Conservation (phyloP, 2,888 invertebrate species). For the Choreutis nemorana region DNA sequence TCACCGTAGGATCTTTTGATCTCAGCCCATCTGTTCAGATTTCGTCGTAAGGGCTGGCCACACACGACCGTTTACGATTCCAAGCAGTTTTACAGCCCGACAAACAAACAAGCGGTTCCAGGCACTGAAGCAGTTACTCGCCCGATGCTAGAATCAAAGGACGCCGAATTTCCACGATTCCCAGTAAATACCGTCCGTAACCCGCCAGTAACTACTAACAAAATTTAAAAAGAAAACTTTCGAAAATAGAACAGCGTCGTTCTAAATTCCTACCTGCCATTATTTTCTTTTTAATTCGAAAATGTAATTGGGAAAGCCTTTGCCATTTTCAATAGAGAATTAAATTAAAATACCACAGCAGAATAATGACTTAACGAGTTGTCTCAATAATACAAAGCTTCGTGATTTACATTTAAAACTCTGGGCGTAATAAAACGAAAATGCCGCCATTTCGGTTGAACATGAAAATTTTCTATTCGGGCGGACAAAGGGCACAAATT, state of each 20-base stretch:
- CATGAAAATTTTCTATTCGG: conserved; percentile 61
- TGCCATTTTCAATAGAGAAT: not conserved
- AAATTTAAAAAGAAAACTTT: no score
- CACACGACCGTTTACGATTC: conserved; percentile 62
- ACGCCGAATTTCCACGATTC: conserved; percentile 44
- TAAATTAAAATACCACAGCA: not conserved
- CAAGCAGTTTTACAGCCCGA: conserved; percentile 56
- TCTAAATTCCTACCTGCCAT: no score
- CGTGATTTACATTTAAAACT: conserved; percentile 55
- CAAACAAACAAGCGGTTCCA: conserved; percentile 62
- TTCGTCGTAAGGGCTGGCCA: conserved; percentile 66
- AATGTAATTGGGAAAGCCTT: no score
- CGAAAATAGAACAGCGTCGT: not conserved
- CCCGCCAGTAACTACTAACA: no score
- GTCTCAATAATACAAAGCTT: conserved; percentile 40
- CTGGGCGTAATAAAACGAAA: conserved; percentile 43
- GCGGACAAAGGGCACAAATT: conserved; percentile 59
- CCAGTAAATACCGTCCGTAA: conserved; percentile 26
- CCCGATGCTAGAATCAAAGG: conserved; percentile 52
- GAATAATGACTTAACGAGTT: conserved; percentile 17
- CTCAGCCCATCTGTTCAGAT: conserved; percentile 57
- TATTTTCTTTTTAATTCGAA: no score
- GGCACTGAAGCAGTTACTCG: conserved; percentile 44
- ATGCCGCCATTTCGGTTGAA: conserved; percentile 41
- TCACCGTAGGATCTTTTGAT: conserved; percentile 53